phyloP scores from a whole-genome alignment of 1,140 invertebrate species.

The Achroia grisella region DNA sequence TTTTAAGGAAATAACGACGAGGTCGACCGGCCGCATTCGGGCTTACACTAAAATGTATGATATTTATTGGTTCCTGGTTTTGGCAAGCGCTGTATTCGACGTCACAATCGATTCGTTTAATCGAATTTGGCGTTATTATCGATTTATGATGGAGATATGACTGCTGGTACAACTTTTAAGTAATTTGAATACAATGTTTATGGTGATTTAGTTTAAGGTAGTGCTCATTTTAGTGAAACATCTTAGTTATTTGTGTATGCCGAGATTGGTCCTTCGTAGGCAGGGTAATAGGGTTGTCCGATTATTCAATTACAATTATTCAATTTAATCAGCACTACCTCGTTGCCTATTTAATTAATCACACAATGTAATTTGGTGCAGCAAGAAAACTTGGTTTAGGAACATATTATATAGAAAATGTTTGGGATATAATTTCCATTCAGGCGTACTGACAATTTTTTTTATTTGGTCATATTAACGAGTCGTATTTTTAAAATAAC shows the following conservation, averaged over 20 bases:
- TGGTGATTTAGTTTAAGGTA: slow-evolving; percentile 3
- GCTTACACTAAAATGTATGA: slow-evolving; percentile 39
- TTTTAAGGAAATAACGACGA: slow-evolving; percentile 49
- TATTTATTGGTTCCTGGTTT: slow-evolving; percentile 46
- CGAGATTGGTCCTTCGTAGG: background rate
- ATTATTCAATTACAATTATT: background rate
- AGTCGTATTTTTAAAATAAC: too few species aligned
- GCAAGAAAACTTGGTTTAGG: too few species aligned
- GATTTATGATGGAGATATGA: slow-evolving; percentile 33
- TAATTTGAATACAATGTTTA: slow-evolving; percentile 10
- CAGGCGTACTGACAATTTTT: too few species aligned
- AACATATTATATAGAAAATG: too few species aligned
- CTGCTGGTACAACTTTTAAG: slow-evolving; percentile 5
- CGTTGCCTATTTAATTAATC: too few species aligned
- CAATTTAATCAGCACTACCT: too few species aligned
- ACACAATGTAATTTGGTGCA: too few species aligned
- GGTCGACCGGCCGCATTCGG: slow-evolving; percentile 27
- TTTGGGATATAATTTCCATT: too few species aligned
- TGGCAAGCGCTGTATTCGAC: slow-evolving; percentile 18
- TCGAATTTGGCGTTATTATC: slow-evolving; percentile 40
- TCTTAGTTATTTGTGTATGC: background rate
- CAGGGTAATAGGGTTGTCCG: background rate
- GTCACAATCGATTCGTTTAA: background rate
- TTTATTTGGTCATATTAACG: too few species aligned
- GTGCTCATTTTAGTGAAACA: background rate